These are phyloP conservation scores for Buphagus erythrorhynchus DNA, from an alignment of 2,797 vertebrate species.

Conservation along the genomic window DNA sequence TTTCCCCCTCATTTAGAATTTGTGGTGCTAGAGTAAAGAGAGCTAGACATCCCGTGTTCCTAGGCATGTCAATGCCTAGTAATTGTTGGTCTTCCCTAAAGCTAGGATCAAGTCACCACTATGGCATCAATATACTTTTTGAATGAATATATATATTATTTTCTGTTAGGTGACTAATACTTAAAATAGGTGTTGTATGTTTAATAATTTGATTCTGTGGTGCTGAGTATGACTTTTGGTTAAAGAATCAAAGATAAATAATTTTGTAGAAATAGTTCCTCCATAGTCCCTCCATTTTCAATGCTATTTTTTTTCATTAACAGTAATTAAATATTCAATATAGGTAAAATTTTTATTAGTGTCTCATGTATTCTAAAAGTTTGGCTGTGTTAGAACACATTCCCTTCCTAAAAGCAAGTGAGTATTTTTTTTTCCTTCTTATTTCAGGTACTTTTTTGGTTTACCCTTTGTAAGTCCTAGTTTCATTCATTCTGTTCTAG, in stretches of 20 bases:
- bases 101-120: neutral
- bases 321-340: neutral
- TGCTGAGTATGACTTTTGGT: neutral
- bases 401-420: neutral
- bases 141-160: neutral
- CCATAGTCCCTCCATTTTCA: neutral
- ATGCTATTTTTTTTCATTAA: neutral
- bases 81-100: neutral
- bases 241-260: neutral
- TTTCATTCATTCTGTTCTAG: neutral
- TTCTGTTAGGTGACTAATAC: too few species aligned
- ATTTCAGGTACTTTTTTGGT: neutral
- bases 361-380: neutral
- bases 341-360: neutral
- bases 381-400: neutral
- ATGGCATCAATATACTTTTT: neutral
- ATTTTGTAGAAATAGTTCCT: neutral
- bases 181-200: neutral
- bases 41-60: neutral
- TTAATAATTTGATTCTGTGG: neutral
- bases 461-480: neutral
- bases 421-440: neutral
- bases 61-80: neutral
- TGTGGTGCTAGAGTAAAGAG: neutral
- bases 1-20: neutral